Percentiles rank a stretch among this genome's conserved stretches.
These are phyloP conservation scores for Bucco capensis DNA, from an alignment of 2,113 vertebrate species.

Conservation along the genomic window DNA sequence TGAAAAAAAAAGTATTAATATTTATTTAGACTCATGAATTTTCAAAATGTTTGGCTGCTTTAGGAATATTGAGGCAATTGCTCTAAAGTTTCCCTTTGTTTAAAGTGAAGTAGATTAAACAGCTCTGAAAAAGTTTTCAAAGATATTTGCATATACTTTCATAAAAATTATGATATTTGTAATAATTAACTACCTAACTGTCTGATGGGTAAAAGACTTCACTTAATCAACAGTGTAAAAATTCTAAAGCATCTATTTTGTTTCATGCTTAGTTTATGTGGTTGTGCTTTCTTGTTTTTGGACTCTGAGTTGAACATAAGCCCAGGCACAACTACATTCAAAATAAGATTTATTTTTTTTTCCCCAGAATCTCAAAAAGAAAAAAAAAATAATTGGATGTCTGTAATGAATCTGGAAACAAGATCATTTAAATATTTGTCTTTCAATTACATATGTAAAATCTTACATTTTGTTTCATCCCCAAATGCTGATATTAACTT, in stretches of 20 bases:
- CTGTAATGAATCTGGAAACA: neutral
- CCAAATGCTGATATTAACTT: neutral
- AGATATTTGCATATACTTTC: neutral
- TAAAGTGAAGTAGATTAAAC: neutral
- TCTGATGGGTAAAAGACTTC: neutral
- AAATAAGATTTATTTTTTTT: neutral
- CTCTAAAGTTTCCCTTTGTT: neutral
- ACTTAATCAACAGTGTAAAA: neutral
- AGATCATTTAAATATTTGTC: neutral
- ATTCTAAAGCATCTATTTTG: neutral
- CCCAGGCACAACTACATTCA: neutral
- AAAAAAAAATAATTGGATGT: neutral
- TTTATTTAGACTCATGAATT: neutral
- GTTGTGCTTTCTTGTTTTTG: neutral
- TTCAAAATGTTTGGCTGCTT: neutral
- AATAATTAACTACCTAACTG: neutral
- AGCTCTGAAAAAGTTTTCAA: neutral
- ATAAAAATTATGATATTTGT: neutral
- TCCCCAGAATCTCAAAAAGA: neutral
- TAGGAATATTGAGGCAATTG: neutral
- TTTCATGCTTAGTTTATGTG: neutral
- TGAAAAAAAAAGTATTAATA: neutral
- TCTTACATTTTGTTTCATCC: neutral
- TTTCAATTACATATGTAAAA: neutral
- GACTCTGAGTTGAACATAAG: neutral